Percentiles rank a stretch among this genome's conserved stretches.
Conservation (phyloP, 2,888 invertebrate genomes). For the Lochmaea capreae region DNA sequence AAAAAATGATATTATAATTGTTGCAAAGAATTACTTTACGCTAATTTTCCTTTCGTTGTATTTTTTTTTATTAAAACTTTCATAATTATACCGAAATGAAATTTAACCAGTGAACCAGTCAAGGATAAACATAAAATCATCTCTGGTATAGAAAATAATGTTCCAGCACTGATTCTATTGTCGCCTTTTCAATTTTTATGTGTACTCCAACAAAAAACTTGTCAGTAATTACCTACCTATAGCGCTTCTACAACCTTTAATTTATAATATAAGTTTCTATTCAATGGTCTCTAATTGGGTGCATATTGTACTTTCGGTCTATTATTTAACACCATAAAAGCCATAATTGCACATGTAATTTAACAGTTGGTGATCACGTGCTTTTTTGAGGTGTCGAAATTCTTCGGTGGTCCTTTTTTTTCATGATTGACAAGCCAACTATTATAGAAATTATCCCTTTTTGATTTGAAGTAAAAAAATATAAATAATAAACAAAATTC, state of each 20-base stretch:
- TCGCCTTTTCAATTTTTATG: too few relatives aligned
- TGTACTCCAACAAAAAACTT: not conserved
- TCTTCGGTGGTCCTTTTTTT: conserved; percentile 1
- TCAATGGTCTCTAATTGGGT: not conserved
- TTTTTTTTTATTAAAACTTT: too few relatives aligned
- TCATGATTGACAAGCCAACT: not conserved
- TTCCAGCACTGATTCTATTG: too few relatives aligned
- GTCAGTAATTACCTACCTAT: not conserved
- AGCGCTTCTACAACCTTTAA: conserved; percentile 1
- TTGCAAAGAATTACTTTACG: too few relatives aligned
- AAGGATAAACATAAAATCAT: too few relatives aligned
- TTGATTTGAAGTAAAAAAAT: too few relatives aligned
- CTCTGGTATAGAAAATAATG: too few relatives aligned
- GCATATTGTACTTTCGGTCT: not conserved
- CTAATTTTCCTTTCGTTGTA: too few relatives aligned
- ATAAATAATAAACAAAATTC: too few relatives aligned
- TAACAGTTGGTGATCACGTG: conserved; percentile 8
- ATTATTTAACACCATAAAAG: conserved; percentile 8
- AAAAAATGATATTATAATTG: too few relatives aligned
- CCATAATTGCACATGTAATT: not conserved
- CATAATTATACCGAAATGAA: too few relatives aligned
- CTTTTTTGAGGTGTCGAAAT: not conserved
- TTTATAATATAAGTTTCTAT: conserved; percentile 1
- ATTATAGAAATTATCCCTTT: not conserved
- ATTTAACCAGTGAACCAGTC: too few relatives aligned